Base-by-base conservation (phyloP, 1,140 invertebrate genomes). In the Hylaeus volcanicus region DNA sequence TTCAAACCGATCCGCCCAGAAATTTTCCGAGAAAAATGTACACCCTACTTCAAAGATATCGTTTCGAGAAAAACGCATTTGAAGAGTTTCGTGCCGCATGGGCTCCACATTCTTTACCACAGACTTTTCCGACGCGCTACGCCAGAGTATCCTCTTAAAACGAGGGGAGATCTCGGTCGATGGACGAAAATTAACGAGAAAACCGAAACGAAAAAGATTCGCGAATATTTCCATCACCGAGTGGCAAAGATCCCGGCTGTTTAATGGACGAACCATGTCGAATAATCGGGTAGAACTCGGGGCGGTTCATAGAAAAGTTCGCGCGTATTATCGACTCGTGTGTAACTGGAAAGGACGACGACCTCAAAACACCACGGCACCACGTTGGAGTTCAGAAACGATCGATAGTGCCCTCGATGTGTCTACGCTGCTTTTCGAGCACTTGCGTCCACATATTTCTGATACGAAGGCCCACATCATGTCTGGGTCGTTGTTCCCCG, bases 391-490 rank as follows among this genome's bases (percentile, higher is more conserved):
- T 88, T 83, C 82, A 68, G 74, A 56, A 81, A 83, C 89, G 89
- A 89, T 91, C 90, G 89, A 89, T 90, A 90, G 78, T 78, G 81
- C 80, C 85, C 80, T 75, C 73, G 83, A 15, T 79, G 63, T 84
- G 74, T 51, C 51, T 11, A 11, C 11, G 72, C 64, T 9, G 14
- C 71, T 56, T 86, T 77, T 69, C 56, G 45, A 82, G 66, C 70
- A 75, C 82, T 73, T 79, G 76, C 58, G 75, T 82, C 71, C 83
- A 70, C 70, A 65, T 74, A 72, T 70, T 76, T 84, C 76, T 73
- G 63, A 64, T 60, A 15, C 41, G 74, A 70, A 65, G 15, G 45
- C 48, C 56, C 71, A 80, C 74, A 80, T 80, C 72, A 41, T 48
- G 45, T 15, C 45, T 12, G 48, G n/a, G 51, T 5, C 60, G 37